phyloP scores from a whole-genome alignment of 1,140 invertebrate species.

The Liolophura sinensis region DNA sequence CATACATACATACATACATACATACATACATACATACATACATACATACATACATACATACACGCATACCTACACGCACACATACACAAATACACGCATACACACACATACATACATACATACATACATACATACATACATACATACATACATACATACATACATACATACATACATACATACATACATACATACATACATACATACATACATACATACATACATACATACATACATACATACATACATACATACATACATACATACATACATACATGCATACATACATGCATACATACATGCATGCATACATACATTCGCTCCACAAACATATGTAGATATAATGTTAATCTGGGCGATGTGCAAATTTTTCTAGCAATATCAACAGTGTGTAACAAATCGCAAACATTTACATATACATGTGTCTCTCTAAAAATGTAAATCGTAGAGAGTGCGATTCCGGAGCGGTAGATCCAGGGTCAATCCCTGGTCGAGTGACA shows the following conservation, averaged over 20 bases:
- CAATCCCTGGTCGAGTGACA: too few species aligned
- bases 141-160: slow-evolving; percentile 4
- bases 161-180: slow-evolving; percentile 3
- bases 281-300: slow-evolving; percentile 11
- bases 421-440: too few species aligned
- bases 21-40: too few species aligned
- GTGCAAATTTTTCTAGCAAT: too few species aligned
- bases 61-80: too few species aligned
- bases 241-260: slow-evolving; percentile 13
- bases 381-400: too few species aligned
- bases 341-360: too few species aligned
- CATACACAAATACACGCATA: neutral
- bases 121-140: slow-evolving; percentile 1
- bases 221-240: slow-evolving; percentile 11
- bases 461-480: too few species aligned
- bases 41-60: too few species aligned
- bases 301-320: slow-evolving; percentile 8
- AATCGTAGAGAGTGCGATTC: too few species aligned
- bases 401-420: too few species aligned
- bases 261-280: slow-evolving; percentile 12
- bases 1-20: too few species aligned
- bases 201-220: slow-evolving; percentile 6
- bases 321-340: slow-evolving; percentile 1
- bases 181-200: neutral
- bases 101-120: slow-evolving; percentile 3